Percentiles rank a stretch among this genome's conserved stretches.
These are phyloP conservation scores for Tolypeutes matacus DNA, from an alignment of 2,797 vertebrate species.

Conservation along the genomic window DNA sequence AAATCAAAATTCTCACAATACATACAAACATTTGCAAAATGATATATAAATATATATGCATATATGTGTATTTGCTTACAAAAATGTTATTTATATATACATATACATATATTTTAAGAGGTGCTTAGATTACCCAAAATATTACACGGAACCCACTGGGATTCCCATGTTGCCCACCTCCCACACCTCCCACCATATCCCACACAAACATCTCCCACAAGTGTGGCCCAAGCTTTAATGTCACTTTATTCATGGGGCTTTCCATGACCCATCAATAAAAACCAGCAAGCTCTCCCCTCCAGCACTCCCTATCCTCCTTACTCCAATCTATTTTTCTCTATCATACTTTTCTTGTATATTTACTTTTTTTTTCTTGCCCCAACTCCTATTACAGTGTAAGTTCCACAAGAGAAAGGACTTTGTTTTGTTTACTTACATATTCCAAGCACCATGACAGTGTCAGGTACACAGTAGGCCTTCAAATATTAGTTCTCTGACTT, in stretches of 20 bases:
- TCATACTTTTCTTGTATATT: background rate
- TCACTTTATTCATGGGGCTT: conserved; percentile 5
- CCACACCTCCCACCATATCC: too few relatives aligned
- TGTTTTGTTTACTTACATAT: background rate
- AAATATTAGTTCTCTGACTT: background rate
- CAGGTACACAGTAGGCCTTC: background rate
- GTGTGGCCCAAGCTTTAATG: too few relatives aligned
- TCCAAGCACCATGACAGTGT: background rate
- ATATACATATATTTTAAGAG: too few relatives aligned
- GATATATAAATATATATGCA: too few relatives aligned
- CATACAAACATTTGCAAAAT: too few relatives aligned
- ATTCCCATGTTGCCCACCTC: too few relatives aligned
- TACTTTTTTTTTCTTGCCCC: background rate
- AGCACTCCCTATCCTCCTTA: background rate
- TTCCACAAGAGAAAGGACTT: background rate
- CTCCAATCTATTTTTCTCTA: background rate
- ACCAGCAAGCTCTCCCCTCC: background rate
- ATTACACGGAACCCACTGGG: too few relatives aligned
- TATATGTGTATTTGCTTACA: too few relatives aligned
- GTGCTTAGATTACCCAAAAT: too few relatives aligned
- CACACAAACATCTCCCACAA: too few relatives aligned
- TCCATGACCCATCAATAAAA: conserved; percentile 8
- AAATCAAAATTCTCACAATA: too few relatives aligned
- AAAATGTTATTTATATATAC: too few relatives aligned
- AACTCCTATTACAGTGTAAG: background rate